Evolutionary conservation across 2,888 invertebrate genomes (phyloP).

Genomic region (Agrotis exclamationis): DNA sequence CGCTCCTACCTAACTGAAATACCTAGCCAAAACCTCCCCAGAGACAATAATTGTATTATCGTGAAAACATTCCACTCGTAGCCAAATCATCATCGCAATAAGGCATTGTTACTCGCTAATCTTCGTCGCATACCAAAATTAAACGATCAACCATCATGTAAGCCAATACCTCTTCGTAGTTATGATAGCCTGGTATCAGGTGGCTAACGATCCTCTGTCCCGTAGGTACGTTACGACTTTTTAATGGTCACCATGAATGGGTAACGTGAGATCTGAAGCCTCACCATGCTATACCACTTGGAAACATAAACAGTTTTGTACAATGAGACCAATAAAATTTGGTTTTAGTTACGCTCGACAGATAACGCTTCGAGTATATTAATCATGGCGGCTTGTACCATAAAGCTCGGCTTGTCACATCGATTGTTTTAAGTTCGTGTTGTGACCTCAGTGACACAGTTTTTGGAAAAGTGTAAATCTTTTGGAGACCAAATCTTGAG

Average conservation of each 20-base stretch:
- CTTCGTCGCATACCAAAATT: slow-evolving; percentile 76
- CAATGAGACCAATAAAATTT: slow-evolving; percentile 83
- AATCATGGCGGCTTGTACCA: slow-evolving; percentile 63
- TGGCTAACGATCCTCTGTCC: slow-evolving; percentile 90
- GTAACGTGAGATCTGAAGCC: slow-evolving; percentile 86
- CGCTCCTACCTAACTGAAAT: too few relatives aligned
- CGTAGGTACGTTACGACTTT: slow-evolving; percentile 89
- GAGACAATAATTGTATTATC: slow-evolving; percentile 33
- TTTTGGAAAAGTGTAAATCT: slow-evolving; percentile 30
- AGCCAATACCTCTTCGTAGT: slow-evolving; percentile 68
- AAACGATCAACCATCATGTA: slow-evolving; percentile 72
- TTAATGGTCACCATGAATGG: slow-evolving; percentile 89
- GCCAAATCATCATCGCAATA: slow-evolving; percentile 63
- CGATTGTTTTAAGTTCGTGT: slow-evolving; percentile 47
- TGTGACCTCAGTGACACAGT: slow-evolving; percentile 47
- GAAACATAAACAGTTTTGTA: slow-evolving; percentile 86
- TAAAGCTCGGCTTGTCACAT: slow-evolving; percentile 57
- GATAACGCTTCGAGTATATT: slow-evolving; percentile 66
- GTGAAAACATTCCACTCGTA: slow-evolving; percentile 52
- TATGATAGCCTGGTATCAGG: slow-evolving; percentile 88
- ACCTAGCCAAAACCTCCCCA: neutral
- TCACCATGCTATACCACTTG: slow-evolving; percentile 70
- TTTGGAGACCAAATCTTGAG: slow-evolving; percentile 4
- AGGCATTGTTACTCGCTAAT: slow-evolving; percentile 68
- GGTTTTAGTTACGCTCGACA: slow-evolving; percentile 79